phyloP scores from a whole-genome alignment of 2,113 vertebrate species.

The Dasyornis broadbenti region DNA sequence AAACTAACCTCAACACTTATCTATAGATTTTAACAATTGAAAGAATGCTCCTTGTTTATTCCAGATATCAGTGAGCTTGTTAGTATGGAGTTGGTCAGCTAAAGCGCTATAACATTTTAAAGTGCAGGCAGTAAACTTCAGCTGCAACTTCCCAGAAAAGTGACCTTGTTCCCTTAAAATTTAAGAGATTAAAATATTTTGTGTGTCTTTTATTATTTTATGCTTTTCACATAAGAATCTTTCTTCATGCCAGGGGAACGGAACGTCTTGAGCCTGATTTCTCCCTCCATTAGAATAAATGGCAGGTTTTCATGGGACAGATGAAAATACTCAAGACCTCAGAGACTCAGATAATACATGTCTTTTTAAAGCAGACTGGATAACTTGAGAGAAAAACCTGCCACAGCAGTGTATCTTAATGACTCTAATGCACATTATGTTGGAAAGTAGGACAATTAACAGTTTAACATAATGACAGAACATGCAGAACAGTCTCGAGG shows the following conservation, averaged over 20 bases:
- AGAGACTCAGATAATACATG: not conserved
- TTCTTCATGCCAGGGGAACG: not conserved
- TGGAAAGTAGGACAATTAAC: conserved; percentile 48
- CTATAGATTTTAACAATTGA: not conserved
- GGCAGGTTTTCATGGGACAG: not conserved
- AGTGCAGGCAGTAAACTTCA: not conserved
- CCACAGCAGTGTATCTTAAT: not conserved
- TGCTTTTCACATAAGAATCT: not conserved
- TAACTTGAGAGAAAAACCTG: conserved; percentile 8
- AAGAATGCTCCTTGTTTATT: not conserved
- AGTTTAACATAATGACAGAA: conserved; percentile 32
- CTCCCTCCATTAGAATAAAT: not conserved
- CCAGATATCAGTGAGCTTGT: not conserved
- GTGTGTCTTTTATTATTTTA: not conserved
- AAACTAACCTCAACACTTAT: not conserved
- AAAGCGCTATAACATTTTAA: not conserved
- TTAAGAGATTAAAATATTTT: not conserved
- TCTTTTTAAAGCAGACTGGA: not conserved
- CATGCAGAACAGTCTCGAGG: not conserved
- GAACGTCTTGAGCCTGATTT: not conserved
- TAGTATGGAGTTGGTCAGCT: not conserved
- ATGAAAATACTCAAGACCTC: not conserved
- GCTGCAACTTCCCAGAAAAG: not conserved
- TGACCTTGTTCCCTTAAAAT: not conserved
- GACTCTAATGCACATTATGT: not conserved